Conservation (phyloP, 1,140 invertebrate genomes). For the Drosophila carrolli region DNA sequence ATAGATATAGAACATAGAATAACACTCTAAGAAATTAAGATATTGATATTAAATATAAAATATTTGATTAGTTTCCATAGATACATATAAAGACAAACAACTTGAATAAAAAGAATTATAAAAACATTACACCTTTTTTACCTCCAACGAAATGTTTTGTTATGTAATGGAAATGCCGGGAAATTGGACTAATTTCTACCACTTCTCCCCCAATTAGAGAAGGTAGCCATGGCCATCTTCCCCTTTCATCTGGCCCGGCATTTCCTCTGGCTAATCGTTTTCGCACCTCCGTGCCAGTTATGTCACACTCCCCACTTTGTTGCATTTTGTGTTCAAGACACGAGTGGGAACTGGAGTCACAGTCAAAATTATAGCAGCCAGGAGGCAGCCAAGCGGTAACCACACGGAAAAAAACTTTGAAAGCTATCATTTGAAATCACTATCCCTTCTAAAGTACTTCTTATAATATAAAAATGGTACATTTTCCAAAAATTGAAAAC, state of each 20-base stretch:
- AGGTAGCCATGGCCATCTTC: constrained; percentile 19
- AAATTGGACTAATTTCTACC: constrained; percentile 28
- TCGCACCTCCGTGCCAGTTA: constrained; percentile 49
- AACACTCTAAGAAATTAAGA: not conserved
- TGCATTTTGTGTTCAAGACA: constrained; percentile 40
- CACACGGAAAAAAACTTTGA: constrained; percentile 19
- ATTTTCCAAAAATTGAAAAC: no score
- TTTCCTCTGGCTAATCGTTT: constrained; percentile 37
- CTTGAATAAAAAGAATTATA: not conserved
- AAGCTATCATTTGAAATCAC: not conserved
- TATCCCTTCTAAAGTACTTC: no score
- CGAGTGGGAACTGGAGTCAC: constrained; percentile 17
- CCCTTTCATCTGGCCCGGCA: constrained; percentile 15
- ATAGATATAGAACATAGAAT: not conserved
- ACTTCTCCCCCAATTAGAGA: constrained; percentile 27
- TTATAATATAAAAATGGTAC: no score
- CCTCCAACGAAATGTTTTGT: constrained; percentile 2
- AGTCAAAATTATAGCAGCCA: constrained; percentile 52
- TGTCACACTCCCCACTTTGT: constrained; percentile 55
- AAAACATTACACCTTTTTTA: not conserved
- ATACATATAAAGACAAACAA: no score
- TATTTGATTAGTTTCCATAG: no score
- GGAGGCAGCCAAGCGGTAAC: constrained; percentile 53
- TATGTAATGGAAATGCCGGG: constrained; percentile 23
- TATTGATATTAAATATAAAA: not conserved